A percentile compares a stretch with the other conserved stretches of the same genome.
Conservation (phyloP, 2,113 vertebrate species). For the Chaenocephalus aceratus region DNA sequence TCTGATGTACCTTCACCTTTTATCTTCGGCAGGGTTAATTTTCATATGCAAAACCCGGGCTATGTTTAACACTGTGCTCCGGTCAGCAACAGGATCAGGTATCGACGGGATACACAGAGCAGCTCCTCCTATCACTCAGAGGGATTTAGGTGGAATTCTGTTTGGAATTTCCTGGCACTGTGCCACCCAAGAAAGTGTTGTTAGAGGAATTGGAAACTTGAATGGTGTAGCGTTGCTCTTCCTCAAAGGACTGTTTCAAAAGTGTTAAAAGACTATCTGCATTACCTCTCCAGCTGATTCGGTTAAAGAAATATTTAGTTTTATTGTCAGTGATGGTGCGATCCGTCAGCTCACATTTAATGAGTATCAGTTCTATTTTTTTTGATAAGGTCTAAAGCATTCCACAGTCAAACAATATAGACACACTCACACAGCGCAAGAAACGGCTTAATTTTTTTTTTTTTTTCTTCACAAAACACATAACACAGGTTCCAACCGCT, state of each 20-base stretch:
- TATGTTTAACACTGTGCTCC: slow-evolving; percentile 43
- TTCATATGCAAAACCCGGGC: slow-evolving; percentile 61
- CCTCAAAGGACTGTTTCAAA: slow-evolving; percentile 19
- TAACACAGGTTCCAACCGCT: slow-evolving; percentile 55
- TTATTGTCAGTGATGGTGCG: background rate
- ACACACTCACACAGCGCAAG: background rate
- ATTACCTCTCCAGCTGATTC: slow-evolving; percentile 3
- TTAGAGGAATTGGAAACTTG: slow-evolving; percentile 19
- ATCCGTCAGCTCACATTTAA: slow-evolving; percentile 36
- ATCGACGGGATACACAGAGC: background rate
- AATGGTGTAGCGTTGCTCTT: background rate
- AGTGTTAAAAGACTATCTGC: slow-evolving; percentile 5
- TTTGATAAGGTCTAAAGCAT: slow-evolving; percentile 19
- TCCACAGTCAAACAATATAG: slow-evolving; percentile 11
- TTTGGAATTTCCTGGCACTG: slow-evolving; percentile 35
- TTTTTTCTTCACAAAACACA: slow-evolving; percentile 39
- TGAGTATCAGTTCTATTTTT: slow-evolving; percentile 31
- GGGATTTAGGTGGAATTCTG: slow-evolving; percentile 47
- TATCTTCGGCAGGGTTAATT: slow-evolving; percentile 52
- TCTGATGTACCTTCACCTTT: slow-evolving; percentile 52
- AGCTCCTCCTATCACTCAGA: slow-evolving; percentile 7
- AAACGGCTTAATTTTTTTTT: background rate
- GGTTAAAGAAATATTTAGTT: slow-evolving; percentile 30
- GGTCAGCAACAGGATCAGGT: slow-evolving; percentile 31
- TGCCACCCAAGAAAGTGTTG: slow-evolving; percentile 42